These are phyloP conservation scores for Oxyteleia sp. DNA, from an alignment of 2,888 invertebrate species.

Conservation along the genomic window DNA sequence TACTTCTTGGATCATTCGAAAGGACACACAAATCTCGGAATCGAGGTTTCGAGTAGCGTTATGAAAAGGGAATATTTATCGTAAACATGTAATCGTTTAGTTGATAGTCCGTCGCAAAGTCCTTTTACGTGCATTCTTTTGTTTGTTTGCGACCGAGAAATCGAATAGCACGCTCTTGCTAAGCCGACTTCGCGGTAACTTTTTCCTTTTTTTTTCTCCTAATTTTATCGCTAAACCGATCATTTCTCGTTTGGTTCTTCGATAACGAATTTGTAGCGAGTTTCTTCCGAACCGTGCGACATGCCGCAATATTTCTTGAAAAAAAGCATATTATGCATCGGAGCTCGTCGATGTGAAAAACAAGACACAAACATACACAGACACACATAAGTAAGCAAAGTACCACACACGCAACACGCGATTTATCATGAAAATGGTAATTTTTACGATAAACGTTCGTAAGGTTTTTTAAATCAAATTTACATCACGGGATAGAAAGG, in stretches of 20 bases:
- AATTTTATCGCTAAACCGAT: constrained; percentile 42
- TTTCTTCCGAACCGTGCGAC: constrained; percentile 42
- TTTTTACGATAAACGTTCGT: constrained; percentile 67
- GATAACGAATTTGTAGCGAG: constrained; percentile 35
- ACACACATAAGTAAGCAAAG: neutral
- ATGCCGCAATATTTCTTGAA: constrained; percentile 37
- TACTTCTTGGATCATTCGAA: constrained; percentile 56
- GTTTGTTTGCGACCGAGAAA: constrained; percentile 41
- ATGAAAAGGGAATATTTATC: constrained; percentile 77
- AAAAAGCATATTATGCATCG: constrained; percentile 16
- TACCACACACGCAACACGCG: constrained; percentile 25
- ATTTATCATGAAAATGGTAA: constrained; percentile 59
- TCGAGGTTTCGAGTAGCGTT: constrained; percentile 58
- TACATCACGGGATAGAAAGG: constrained; percentile 53
- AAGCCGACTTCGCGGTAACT: constrained; percentile 25
- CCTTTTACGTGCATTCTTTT: constrained; percentile 60
- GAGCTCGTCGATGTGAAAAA: constrained; percentile 12
- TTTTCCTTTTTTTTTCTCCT: too few relatives aligned
- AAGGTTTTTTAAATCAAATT: constrained; percentile 68
- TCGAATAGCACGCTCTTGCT: constrained; percentile 22
- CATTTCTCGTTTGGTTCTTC: constrained; percentile 26
- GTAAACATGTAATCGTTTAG: constrained; percentile 82
- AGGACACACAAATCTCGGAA: constrained; percentile 31
- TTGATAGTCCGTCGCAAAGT: constrained; percentile 79
- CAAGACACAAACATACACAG: constrained; percentile 7